Percentiles rank a stretch among this genome's conserved stretches.
Evolutionary conservation across 2,113 vertebrate genomes (phyloP).

Genomic region (Hippocampus comes): DNA sequence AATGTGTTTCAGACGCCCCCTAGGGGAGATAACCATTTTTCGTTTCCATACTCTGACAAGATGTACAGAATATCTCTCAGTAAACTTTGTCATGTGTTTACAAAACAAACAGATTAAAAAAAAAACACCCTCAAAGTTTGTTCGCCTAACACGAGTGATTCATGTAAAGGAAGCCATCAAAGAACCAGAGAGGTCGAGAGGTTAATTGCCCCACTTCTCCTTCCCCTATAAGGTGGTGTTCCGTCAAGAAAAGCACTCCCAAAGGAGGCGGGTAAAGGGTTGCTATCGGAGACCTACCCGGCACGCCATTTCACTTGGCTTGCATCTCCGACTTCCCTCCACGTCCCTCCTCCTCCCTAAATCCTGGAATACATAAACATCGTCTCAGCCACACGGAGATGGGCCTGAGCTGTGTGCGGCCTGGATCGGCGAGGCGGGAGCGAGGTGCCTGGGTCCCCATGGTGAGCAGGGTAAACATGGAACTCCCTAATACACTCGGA

Average conservation of each 20-base stretch:
- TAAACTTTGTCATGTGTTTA: not conserved
- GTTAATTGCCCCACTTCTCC: conserved; percentile 5
- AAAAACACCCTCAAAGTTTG: not conserved
- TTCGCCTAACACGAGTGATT: not conserved
- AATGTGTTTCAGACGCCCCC: not conserved
- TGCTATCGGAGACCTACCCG: conserved; percentile 23
- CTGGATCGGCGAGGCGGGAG: conserved; percentile 16
- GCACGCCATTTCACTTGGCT: conserved; percentile 17
- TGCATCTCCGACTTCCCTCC: not conserved
- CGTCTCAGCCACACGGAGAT: conserved; percentile 31
- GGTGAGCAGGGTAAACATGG: conserved; percentile 58
- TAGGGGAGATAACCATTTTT: not conserved
- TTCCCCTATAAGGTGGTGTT: not conserved
- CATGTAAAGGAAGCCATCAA: not conserved
- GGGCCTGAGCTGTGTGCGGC: conserved; percentile 1
- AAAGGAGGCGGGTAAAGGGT: not conserved
- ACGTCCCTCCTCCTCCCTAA: conserved; percentile 4
- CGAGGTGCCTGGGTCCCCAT: conserved; percentile 34
- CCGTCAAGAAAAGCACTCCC: conserved; percentile 1
- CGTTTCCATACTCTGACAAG: not conserved
- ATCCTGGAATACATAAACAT: conserved; percentile 53
- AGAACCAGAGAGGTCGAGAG: not conserved
- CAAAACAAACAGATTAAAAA: conserved; percentile 1
- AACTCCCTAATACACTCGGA: conserved; percentile 11
- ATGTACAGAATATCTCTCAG: not conserved